A percentile compares a stretch with the other conserved stretches of the same genome.
Conservation (phyloP, 2,797 vertebrate species). For the Cossypha dichroa region DNA sequence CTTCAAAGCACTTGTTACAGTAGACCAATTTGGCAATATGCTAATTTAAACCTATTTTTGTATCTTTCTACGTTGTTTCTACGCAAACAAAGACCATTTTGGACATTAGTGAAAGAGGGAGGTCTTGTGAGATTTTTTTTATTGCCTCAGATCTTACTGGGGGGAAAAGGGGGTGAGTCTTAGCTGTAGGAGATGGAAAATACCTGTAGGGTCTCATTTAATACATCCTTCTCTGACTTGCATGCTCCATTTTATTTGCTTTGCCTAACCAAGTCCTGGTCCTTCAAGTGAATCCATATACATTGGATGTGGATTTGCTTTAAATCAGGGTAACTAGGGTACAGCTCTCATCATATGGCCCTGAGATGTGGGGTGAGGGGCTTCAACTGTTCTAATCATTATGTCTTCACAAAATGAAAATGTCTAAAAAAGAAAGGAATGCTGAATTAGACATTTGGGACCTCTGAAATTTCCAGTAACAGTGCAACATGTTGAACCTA, state of each 20-base stretch:
- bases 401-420: neutral
- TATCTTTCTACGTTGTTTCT: constrained; percentile 29
- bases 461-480: neutral
- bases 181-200: neutral
- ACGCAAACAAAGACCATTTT: constrained; percentile 56
- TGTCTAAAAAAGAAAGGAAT: neutral
- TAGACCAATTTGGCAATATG: constrained; percentile 71
- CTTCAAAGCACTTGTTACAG: constrained; percentile 72
- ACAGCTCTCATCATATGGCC: neutral
- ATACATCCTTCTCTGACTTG: neutral
- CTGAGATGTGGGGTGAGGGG: neutral
- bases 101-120: constrained; percentile 1
- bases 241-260: neutral
- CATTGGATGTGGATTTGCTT: neutral
- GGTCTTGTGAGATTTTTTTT: constrained; percentile 25
- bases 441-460: neutral
- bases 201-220: constrained; percentile 5
- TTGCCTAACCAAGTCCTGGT: neutral
- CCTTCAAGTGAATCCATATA: neutral
- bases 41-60: constrained; percentile 66
- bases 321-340: neutral
- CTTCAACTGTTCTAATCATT: neutral
- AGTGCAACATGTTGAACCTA: neutral
- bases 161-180: neutral
- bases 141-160: neutral